Percentiles rank a stretch among this genome's conserved stretches.
These are phyloP conservation scores for Magallana nippona DNA, from an alignment of 2,888 invertebrate species.

Conservation along the genomic window DNA sequence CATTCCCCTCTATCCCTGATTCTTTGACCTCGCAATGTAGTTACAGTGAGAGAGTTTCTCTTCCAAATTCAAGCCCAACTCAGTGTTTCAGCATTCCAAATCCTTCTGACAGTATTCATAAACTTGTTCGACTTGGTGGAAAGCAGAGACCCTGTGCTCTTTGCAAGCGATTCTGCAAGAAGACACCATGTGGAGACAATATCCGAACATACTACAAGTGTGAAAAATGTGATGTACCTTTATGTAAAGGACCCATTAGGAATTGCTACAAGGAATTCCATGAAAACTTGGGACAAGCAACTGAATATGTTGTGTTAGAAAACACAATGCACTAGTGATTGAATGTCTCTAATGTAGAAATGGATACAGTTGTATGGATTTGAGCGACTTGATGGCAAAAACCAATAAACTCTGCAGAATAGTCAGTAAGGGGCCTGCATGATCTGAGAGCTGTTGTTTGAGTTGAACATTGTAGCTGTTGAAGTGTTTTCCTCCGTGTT, in stretches of 20 bases:
- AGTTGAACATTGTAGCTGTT: neutral
- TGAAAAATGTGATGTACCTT: conserved; percentile 45
- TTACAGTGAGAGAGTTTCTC: neutral
- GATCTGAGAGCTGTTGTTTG: neutral
- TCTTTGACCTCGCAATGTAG: neutral
- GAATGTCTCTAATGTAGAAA: neutral
- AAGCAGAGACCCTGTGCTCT: conserved; percentile 47
- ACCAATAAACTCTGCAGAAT: neutral
- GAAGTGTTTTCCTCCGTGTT: neutral
- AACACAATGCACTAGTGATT: conserved; percentile 20
- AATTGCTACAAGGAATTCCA: conserved; percentile 44
- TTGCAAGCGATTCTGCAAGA: conserved; percentile 42
- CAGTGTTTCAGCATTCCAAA: conserved; percentile 16
- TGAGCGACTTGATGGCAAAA: neutral
- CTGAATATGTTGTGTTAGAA: conserved; percentile 31
- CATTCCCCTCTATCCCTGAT: neutral
- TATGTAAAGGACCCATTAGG: conserved; percentile 45
- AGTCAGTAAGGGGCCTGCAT: neutral
- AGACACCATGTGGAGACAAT: conserved; percentile 43
- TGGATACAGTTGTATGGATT: neutral
- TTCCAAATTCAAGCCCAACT: neutral
- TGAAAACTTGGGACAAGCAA: neutral
- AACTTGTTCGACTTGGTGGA: conserved; percentile 43
- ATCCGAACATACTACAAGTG: conserved; percentile 49
- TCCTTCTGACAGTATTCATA: conserved; percentile 35